Conservation (phyloP, 2,888 invertebrate genomes). For the Drosophila mimica region DNA sequence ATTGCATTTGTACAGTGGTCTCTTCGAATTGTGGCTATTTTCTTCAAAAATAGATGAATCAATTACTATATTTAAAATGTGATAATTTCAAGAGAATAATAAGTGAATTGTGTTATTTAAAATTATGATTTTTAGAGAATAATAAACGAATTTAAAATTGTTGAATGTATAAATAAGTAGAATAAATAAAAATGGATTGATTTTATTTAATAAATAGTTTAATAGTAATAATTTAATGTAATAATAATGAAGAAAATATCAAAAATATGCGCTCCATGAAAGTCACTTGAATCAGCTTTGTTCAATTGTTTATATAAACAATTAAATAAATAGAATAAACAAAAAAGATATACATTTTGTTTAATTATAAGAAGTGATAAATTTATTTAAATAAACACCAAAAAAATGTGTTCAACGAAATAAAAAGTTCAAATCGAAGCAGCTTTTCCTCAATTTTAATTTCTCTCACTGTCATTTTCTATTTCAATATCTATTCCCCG, state of each 20-base stretch:
- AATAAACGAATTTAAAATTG: not conserved
- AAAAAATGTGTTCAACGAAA: not conserved
- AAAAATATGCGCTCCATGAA: not conserved
- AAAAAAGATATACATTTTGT: too few species aligned
- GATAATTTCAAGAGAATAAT: not conserved
- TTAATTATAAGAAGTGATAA: too few species aligned
- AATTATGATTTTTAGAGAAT: not conserved
- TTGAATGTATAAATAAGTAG: not conserved
- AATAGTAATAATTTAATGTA: not conserved
- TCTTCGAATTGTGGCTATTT: not conserved
- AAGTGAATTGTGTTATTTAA: not conserved
- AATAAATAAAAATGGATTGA: not conserved
- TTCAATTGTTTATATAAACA: too few species aligned
- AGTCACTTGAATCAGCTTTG: not conserved
- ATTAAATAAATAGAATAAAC: too few species aligned
- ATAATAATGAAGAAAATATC: not conserved
- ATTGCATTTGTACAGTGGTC: not conserved
- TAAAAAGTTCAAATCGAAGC: not conserved
- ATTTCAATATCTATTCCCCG: slow-evolving; percentile 28
- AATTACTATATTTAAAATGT: not conserved
- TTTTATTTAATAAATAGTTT: not conserved
- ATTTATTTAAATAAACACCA: not conserved
- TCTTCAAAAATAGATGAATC: not conserved
- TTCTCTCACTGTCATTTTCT: not conserved
- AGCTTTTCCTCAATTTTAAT: not conserved